A percentile compares a stretch with the other conserved stretches of the same genome.
Evolutionary conservation across 2,888 invertebrate species (phyloP).

Genomic region (Plagodis pulveraria): DNA sequence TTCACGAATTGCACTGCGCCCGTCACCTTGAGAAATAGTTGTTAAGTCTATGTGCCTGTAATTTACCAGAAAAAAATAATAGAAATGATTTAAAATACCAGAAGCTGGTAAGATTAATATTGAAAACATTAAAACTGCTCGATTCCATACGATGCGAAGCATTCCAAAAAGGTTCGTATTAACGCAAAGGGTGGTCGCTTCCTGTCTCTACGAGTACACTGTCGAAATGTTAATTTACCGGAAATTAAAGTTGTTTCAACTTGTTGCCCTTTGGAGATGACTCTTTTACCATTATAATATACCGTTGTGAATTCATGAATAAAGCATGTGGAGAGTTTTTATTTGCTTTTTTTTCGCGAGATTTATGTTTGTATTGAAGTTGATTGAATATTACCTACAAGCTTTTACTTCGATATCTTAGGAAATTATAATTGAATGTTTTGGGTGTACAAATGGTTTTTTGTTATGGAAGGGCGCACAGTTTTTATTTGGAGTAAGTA

Average conservation of each 20-base stretch:
- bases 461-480: too few species aligned
- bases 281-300: constrained; percentile 58
- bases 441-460: too few species aligned
- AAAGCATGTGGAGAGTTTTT: constrained; percentile 35
- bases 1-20: too few species aligned
- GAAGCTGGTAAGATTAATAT: background rate
- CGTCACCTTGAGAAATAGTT: too few species aligned
- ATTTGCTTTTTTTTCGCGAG: background rate
- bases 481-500: too few species aligned
- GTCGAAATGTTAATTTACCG: constrained; percentile 82
- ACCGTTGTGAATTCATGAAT: constrained; percentile 51
- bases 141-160: constrained; percentile 13
- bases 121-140: constrained; percentile 3
- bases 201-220: constrained; percentile 56
- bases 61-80: too few species aligned
- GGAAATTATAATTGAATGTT: too few species aligned
- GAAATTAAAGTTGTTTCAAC: constrained; percentile 83
- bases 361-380: too few species aligned
- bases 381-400: too few species aligned
- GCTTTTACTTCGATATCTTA: too few species aligned
- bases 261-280: constrained; percentile 72
- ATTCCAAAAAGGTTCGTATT: constrained; percentile 51
- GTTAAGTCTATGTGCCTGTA: too few species aligned
- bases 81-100: too few species aligned
- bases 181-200: constrained; percentile 70